A percentile compares a stretch with the other conserved stretches of the same genome.
Evolutionary conservation across 2,797 vertebrate species (phyloP).

Genomic region (Chelidonichthys spinosus): DNA sequence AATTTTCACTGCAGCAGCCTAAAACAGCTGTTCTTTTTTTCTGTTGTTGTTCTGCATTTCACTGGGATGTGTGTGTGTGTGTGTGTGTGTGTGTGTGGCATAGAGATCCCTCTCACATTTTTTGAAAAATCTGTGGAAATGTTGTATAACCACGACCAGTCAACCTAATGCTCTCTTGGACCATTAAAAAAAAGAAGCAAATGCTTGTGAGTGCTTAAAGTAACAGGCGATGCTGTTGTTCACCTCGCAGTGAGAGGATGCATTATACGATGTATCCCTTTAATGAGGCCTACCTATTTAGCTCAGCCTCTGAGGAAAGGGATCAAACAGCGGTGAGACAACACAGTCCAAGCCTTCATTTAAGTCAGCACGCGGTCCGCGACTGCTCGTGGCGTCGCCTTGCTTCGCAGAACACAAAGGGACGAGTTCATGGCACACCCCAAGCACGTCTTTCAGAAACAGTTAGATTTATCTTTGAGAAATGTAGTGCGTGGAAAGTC

Average conservation of each 20-base stretch:
- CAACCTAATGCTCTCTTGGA: conserved; percentile 22
- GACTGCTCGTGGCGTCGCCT: conserved; percentile 4
- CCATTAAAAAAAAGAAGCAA: conserved; percentile 16
- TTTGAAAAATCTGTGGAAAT: conserved; percentile 30
- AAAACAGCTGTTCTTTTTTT: conserved; percentile 51
- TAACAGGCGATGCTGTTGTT: conserved; percentile 41
- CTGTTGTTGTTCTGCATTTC: conserved; percentile 29
- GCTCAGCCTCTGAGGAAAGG: conserved; percentile 56
- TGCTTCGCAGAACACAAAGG: conserved; percentile 9
- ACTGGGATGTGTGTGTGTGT: conserved; percentile 43
- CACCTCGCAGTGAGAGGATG: conserved; percentile 35
- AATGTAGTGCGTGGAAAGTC: background rate
- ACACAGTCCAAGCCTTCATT: conserved; percentile 26
- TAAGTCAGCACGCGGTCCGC: conserved; percentile 28
- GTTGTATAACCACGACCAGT: conserved; percentile 17
- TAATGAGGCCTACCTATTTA: conserved; percentile 59
- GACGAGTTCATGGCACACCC: conserved; percentile 21
- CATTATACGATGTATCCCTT: conserved; percentile 55
- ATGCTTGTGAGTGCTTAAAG: conserved; percentile 20
- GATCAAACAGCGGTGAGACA: conserved; percentile 58
- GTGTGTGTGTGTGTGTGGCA: conserved; percentile 37
- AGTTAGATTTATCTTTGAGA: conserved; percentile 10
- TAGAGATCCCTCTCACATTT: conserved; percentile 26
- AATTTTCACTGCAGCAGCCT: conserved; percentile 62
- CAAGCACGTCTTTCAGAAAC: background rate